Conservation (phyloP, 2,113 vertebrate genomes). For the Bombycilla garrulus region DNA sequence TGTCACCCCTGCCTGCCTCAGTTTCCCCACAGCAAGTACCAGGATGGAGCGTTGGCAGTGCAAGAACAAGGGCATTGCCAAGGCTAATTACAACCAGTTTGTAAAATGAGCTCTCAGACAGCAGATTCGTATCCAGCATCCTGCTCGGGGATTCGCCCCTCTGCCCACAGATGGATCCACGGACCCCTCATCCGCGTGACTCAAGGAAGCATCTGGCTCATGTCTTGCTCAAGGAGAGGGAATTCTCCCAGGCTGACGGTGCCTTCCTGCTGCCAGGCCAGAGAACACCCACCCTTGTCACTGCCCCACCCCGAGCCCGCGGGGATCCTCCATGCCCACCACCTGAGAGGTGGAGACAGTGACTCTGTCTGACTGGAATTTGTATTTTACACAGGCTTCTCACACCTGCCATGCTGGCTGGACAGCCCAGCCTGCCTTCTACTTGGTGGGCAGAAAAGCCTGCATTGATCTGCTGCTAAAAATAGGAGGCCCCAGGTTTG, state of each 20-base stretch:
- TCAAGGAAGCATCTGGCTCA: rapidly evolving
- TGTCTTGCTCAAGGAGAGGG: background rate
- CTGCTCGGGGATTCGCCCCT: rapidly evolving
- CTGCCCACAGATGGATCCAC: rapidly evolving
- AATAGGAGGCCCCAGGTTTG: background rate
- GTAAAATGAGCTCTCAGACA: background rate
- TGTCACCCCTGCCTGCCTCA: background rate
- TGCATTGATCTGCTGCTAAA: constrained; percentile 32
- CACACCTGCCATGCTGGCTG: background rate
- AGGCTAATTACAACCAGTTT: background rate
- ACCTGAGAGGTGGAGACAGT: background rate
- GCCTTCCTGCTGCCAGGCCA: background rate
- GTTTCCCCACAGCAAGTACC: background rate
- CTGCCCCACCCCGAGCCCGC: background rate
- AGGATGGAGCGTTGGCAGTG: rapidly evolving
- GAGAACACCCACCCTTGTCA: background rate
- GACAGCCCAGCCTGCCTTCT: background rate
- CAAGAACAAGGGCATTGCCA: background rate
- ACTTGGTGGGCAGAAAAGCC: background rate
- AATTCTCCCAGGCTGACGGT: rapidly evolving
- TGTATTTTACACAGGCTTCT: background rate
- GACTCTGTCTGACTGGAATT: background rate
- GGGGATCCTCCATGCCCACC: background rate
- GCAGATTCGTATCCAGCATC: rapidly evolving
- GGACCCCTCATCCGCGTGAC: rapidly evolving